Percentiles rank a stretch among this genome's conserved stretches.
phyloP scores from a whole-genome alignment of 2,113 vertebrate species.

The Tiliqua scincoides region DNA sequence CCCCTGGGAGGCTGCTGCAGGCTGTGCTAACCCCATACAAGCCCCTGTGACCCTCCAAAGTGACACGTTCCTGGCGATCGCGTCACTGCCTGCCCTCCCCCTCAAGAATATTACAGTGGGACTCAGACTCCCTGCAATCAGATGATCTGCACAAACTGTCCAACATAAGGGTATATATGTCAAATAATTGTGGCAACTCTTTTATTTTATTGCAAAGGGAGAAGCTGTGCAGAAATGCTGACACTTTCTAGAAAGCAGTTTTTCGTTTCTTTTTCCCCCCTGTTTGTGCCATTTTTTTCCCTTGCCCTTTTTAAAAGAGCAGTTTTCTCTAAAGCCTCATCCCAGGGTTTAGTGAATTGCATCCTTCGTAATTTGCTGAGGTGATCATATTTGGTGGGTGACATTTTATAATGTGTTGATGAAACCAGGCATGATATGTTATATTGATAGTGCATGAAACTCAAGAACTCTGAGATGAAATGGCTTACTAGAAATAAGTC shows the following conservation, averaged over 20 bases:
- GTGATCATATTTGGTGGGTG: conserved; percentile 45
- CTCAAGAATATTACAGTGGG: too few relatives aligned
- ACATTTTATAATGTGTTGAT: conserved; percentile 56
- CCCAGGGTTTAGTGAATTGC: conserved; percentile 39
- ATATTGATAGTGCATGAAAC: conserved; percentile 38
- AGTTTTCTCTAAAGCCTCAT: conserved; percentile 29
- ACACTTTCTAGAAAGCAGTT: neutral
- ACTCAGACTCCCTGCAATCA: too few relatives aligned
- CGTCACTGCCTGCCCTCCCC: too few relatives aligned
- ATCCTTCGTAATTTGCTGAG: conserved; percentile 40
- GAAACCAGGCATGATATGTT: conserved; percentile 42
- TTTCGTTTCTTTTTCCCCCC: neutral
- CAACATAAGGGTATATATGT: neutral
- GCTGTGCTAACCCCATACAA: too few relatives aligned
- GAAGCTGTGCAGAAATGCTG: rapidly evolving
- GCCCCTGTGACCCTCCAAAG: too few relatives aligned
- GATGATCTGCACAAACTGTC: neutral
- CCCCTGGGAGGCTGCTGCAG: too few relatives aligned
- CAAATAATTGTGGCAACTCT: neutral
- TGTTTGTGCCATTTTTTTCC: neutral
- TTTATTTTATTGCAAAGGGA: neutral
- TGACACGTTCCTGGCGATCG: too few relatives aligned
- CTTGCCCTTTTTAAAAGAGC: neutral
- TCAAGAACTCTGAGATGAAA: conserved; percentile 38
- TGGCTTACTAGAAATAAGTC: conserved; percentile 15